Conservation (phyloP, 2,797 vertebrate species). For the Merluccius polli region DNA sequence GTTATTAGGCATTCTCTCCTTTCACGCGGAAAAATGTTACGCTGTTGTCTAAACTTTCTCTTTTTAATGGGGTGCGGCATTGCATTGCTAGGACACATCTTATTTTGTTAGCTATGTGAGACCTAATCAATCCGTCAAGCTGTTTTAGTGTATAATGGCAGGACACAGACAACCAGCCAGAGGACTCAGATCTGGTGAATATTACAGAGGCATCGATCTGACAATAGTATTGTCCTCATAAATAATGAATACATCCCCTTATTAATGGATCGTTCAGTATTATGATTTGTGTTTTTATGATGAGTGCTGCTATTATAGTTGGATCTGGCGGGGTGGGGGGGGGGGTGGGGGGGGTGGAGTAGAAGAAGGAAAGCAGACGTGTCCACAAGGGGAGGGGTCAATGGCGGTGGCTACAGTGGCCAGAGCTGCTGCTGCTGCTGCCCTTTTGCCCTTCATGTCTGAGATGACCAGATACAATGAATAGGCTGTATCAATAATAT, state of each 20-base stretch:
- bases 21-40: neutral
- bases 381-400: neutral
- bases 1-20: no score
- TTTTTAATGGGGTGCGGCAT: neutral
- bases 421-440: neutral
- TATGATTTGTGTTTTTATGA: constrained; percentile 47
- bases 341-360: no score
- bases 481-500: neutral
- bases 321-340: constrained; percentile 3
- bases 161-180: constrained; percentile 36
- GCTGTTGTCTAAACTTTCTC: neutral
- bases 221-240: constrained; percentile 44
- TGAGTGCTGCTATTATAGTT: constrained; percentile 32
- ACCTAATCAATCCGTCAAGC: constrained; percentile 64
- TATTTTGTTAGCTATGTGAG: constrained; percentile 37
- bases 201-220: constrained; percentile 71
- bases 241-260: constrained; percentile 69
- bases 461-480: neutral
- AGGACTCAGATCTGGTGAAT: constrained; percentile 59
- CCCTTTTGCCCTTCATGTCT: neutral
- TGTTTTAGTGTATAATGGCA: constrained; percentile 49
- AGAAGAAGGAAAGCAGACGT: neutral
- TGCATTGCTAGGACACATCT: neutral
- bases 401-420: neutral
- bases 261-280: constrained; percentile 50